Conservation (phyloP, 2,888 invertebrate genomes). For the Idaea aversata region DNA sequence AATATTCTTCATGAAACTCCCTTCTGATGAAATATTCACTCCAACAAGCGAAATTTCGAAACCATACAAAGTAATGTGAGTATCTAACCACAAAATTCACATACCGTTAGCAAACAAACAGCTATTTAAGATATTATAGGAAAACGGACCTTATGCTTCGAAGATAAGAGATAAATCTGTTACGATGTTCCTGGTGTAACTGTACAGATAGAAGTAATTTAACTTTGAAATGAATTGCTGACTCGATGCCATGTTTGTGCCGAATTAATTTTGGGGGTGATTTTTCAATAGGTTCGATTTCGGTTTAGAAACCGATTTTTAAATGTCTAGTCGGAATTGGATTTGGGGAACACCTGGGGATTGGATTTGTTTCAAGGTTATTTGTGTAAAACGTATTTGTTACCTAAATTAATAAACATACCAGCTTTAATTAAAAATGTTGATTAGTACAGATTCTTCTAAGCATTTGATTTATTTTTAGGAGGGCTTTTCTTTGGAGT, state of each 20-base stretch:
- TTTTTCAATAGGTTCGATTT: constrained; percentile 1
- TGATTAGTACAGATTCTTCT: no score
- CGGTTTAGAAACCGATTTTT: neutral
- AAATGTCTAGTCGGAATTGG: neutral
- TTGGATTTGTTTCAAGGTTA: neutral
- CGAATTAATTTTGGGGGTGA: constrained; percentile 24
- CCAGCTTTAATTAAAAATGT: no score
- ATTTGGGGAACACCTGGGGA: neutral
- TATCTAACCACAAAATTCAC: constrained; percentile 1
- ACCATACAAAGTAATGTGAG: constrained; percentile 1
- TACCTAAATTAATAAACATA: neutral
- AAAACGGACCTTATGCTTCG: neutral
- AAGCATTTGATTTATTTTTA: no score
- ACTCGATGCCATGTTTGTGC: constrained; percentile 35
- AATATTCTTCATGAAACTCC: neutral
- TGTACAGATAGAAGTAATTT: constrained; percentile 52
- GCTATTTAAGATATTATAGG: neutral
- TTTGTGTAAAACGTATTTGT: neutral
- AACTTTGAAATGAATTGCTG: constrained; percentile 61
- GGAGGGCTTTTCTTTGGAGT: no score
- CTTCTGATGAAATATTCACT: neutral
- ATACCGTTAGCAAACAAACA: neutral
- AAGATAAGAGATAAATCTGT: neutral
- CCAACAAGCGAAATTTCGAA: neutral
- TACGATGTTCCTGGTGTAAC: neutral